Evolutionary conservation across 2,888 invertebrate genomes (phyloP), one percentile per base, ranked within the genome.

Genomic region (Archips crataeganus): DNA sequence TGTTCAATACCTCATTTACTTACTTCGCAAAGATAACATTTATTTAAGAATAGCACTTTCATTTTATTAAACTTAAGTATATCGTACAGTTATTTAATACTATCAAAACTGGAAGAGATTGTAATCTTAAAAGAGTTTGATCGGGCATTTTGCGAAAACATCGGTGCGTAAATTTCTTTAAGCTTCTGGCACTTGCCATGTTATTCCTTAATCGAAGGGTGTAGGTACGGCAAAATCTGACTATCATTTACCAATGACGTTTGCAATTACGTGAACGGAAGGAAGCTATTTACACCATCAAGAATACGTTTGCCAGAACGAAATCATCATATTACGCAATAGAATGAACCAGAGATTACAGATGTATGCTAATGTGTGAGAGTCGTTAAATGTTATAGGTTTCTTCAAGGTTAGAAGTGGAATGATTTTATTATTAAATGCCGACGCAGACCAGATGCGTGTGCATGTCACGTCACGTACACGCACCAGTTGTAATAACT

Each of bases 191-290:
- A 9, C 63, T 57, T 47, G 39, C 36, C 59, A 64, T 73, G 54
- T 61, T 71, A 49, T 66, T 66, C 66, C 61, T 51, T 54, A 67
- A 72, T 62, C 54, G 67, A 66, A 23, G 32, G 6, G 66, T 51
- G 23, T 61, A 67, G 5, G 32, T 63, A 62, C 23, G 15, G 34
- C 39, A 34, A 47, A 69, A 59, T 67, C 66, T 72, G 67, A 72
- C 67, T 72, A 72, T 72, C 67, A 68, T 72, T 72, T 61, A 54
- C 67, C 68, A 57, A 64, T 73, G 68, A 69, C 68, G 72, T 64
- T 49, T 39, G 32, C 13, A 59, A 49, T 78, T 75, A 78, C 77
- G 77, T 75, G 71, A 77, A 75, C 76, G 77, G 77, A 79, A 76
- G 75, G 74, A 71, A 69, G 72, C 69, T 74, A 76, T 71, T 72